Base-by-base conservation (phyloP, 2,797 vertebrate genomes). In the Molossus molossus region DNA sequence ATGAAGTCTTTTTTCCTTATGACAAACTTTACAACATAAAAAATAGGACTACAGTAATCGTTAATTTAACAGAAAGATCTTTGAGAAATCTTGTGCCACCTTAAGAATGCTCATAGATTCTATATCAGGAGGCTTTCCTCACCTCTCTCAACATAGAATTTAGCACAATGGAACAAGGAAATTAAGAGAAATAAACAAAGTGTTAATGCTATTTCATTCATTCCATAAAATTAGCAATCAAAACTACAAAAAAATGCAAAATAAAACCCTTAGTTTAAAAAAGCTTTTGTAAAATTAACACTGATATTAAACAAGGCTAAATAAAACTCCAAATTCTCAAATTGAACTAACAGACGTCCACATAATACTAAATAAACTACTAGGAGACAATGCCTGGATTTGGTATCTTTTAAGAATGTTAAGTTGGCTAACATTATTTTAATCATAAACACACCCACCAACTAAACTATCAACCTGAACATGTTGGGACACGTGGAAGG, bases 381-480 rank as follows among this genome's bases (percentile, higher is more conserved):
- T 55, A 25, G 64, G 27, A 89, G 23, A 77, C 50, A 85, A 84
- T 55, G 45, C 20, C 58, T 77, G 7, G 48, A 79, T 84, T 85
- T 92, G 67, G 53, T 20, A 88, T 88, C 65, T 96, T 95, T 94
- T 73, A 77, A 45, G 57, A 87, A 94, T 64, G 20, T 77, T 83
- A 94, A 84, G 21, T 76, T 93, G 33, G 15, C 45, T 92, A 40
- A 64, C 50, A 80, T 90, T 94, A 92, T 85, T 95, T 94, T 90
- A 96, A 69, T 23, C 69, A 88, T 81, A 80, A 92, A 86, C 45
- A 94, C 93, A 91, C n/a, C 53, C 64, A 93, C 1, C 62, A 82
- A 94, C 76, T 96, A 88, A 95, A 72, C 79, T 82, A 96, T 82
- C 81, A 93, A 57, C 70, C 80, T 90, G 50, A 94, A 90, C 27